Evolutionary conservation across 1,140 invertebrate species (phyloP), one percentile per base, ranked within the genome.

Genomic region (Sesamia nonagrioides): DNA sequence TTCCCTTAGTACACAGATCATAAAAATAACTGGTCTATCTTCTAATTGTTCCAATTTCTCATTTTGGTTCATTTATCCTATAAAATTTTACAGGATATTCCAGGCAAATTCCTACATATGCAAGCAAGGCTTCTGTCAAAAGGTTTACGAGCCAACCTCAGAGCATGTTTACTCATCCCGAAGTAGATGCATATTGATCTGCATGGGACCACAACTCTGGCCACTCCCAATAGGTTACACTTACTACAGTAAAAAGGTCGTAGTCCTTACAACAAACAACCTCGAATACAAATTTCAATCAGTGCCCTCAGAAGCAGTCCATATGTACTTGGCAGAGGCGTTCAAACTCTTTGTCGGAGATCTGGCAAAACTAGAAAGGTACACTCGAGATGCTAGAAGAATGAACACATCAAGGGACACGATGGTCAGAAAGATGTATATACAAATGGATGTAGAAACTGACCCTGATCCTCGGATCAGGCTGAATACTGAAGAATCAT

Each of bases 401-500:
- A 80, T 60, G 72, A 83, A 84, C 27, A n/a, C 18, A 27, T 82
- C 77, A 8, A 58, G 61, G 17, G 73, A 85, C 66, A 54, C 83
- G 4, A 50, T 78, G 0, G 71, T 96, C 6, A 87, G 85, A 74
- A 89, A 87, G 76, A 88, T 90, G 58, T 83, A 92, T 21, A 91
- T 97, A 17, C 92, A 95, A 82, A 93, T 96, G 1, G 91, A 88
- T 42, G 87, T 96, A 8, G 92, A 94, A 68, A 90, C 94, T 69
- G 93, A 95, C 15, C 80, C 94, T 2, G 94, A 96, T 40, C 88
- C 95, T 0, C 95, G 94, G 84, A 89, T 97, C n/a, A 96, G 91
- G 42, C 84, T 97, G 17, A 95, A 96, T 35, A 97, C 96, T 0
- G 96, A 97, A 78, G 97, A 98, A 89, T 96, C 96, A 11, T 98